These are phyloP conservation scores for Zonitis immaculata DNA, from an alignment of 2,888 invertebrate species.

Conservation along the genomic window DNA sequence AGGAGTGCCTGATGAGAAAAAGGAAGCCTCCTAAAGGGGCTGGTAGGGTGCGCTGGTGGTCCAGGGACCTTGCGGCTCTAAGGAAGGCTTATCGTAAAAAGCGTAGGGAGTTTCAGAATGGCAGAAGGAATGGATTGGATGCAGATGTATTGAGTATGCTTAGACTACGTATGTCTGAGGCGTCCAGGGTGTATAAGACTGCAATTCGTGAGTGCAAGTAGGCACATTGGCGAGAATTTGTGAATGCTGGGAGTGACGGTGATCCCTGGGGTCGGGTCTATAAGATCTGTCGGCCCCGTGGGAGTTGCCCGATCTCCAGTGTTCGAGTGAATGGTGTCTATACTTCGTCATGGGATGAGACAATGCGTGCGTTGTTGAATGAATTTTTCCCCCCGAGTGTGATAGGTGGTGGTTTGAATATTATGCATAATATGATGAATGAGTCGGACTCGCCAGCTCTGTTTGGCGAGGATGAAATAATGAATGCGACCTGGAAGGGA, in stretches of 20 bases:
- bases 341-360: slow-evolving; percentile 8
- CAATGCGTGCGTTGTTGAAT: slow-evolving; percentile 3
- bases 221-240: slow-evolving; percentile 3
- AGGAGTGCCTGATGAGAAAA: neutral
- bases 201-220: neutral
- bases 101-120: neutral
- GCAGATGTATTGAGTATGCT: neutral
- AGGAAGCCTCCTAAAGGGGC: no score
- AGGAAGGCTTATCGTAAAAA: neutral
- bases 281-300: neutral
- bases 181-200: neutral
- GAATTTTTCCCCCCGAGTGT: slow-evolving; percentile 2
- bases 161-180: neutral
- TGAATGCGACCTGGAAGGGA: neutral
- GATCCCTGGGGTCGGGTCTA: slow-evolving; percentile 6
- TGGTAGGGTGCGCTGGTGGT: neutral
- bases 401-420: no score
- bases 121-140: neutral
- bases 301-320: neutral
- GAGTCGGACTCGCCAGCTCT: no score
- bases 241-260: neutral
- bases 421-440: no score
- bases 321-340: neutral
- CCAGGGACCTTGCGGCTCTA: neutral
- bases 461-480: slow-evolving; percentile 4